Evolutionary conservation across 2,113 vertebrate genomes (phyloP), one percentile per base, ranked within the genome.

Genomic region (Microcebus tavaratra): DNA sequence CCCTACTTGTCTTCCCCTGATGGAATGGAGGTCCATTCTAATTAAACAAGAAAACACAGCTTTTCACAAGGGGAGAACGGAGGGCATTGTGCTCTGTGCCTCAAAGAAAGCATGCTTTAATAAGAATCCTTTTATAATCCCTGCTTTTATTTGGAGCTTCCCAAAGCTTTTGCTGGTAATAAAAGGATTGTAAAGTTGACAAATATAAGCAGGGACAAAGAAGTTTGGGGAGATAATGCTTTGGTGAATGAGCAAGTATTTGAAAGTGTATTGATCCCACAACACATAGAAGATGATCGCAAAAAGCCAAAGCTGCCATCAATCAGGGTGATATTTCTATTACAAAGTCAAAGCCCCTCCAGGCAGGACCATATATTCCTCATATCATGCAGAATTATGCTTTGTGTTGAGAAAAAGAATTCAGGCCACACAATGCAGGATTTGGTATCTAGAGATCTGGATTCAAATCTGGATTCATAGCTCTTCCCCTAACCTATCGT

Each of bases 181-280:
- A 98, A 98, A 98, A 96, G 98, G 88, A 98, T 95, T 97, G 97
- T 98, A 98, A 98, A 98, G 98, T 98, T 98, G 98, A 98, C 98
- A 98, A 98, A 98, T 96, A 97, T 93, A 96, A 95, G 96, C 96
- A 95, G 89, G 98, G 94, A 98, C 96, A 98, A 98, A 98, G 98
- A 96, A 87, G 97, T 98, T 92, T 97, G 97, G 97, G 70, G 98
- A 98, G 98, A 98, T 97, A 96, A 97, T 65, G 84, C 93, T 97
- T 89, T 93, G 23, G 97, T 98, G 98, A 98, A 98, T 90, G 97
- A 93, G 96, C 53, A 25, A 92, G 85, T 76, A 95, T 97, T 96
- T 98, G 98, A 98, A 98, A 97, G 68, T 65, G 86, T 78, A 96
- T 70, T 36, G 67, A 98, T 98, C 83, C 90, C 81, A 12, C 79